phyloP scores from a whole-genome alignment of 1,140 invertebrate genomes.

The Araneus ventricosus region DNA sequence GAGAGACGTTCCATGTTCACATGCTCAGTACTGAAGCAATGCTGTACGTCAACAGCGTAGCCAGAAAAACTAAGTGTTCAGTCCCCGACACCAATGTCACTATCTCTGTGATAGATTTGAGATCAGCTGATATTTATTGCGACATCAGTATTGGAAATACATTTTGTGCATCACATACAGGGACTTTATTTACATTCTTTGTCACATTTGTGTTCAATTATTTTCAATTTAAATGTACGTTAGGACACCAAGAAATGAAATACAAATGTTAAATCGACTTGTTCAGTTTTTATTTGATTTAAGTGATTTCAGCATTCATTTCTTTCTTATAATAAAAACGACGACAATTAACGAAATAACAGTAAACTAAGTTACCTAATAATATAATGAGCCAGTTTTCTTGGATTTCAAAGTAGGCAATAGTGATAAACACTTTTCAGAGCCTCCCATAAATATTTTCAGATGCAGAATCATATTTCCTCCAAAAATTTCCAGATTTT shows the following conservation, averaged over 20 bases:
- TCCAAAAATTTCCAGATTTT: too few species aligned
- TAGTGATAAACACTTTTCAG: too few species aligned
- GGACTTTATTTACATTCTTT: neutral
- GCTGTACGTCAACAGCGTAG: slow-evolving; percentile 81
- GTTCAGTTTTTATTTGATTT: too few species aligned
- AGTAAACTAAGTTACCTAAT: too few species aligned
- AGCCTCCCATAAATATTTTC: too few species aligned
- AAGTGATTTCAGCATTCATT: neutral
- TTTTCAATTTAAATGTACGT: neutral
- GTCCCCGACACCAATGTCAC: slow-evolving; percentile 76
- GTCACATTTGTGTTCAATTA: neutral
- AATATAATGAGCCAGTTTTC: too few species aligned
- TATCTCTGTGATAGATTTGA: slow-evolving; percentile 26
- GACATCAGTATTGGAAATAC: neutral
- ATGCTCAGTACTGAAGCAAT: slow-evolving; percentile 83
- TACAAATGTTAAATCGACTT: too few species aligned
- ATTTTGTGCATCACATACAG: neutral
- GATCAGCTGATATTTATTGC: neutral
- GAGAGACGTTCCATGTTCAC: slow-evolving; percentile 88
- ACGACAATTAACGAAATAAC: too few species aligned
- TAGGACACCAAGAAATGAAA: too few species aligned
- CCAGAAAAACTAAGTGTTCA: slow-evolving; percentile 84
- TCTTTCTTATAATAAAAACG: neutral
- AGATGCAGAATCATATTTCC: too few species aligned
- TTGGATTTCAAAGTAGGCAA: too few species aligned